A percentile compares a stretch with the other conserved stretches of the same genome.
These are phyloP conservation scores for Syngnathus rostellatus DNA, from an alignment of 2,797 vertebrate genomes.

Conservation along the genomic window DNA sequence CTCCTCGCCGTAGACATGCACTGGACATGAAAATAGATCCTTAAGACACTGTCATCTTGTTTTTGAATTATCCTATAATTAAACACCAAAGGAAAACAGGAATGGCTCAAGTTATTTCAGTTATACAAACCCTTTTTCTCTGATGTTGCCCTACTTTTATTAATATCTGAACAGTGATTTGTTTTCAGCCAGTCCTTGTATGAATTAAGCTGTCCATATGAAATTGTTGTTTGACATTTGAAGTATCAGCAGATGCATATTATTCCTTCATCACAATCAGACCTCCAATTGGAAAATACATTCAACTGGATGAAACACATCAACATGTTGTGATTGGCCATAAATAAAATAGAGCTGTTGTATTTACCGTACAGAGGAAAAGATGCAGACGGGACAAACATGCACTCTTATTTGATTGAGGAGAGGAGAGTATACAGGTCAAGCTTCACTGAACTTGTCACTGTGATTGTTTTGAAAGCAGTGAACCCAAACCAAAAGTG, in stretches of 20 bases:
- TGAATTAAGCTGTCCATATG: no score
- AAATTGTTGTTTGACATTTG: no score
- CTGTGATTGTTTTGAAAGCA: slow-evolving; percentile 6
- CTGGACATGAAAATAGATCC: no score
- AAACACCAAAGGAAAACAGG: no score
- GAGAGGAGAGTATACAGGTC: not conserved
- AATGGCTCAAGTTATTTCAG: no score
- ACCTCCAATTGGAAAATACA: not conserved
- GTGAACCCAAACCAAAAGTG: slow-evolving; percentile 5
- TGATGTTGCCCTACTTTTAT: no score
- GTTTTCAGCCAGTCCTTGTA: no score
- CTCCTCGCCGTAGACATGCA: no score
- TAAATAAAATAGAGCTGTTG: not conserved
- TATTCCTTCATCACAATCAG: not conserved
- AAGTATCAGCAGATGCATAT: not conserved
- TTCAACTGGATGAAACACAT: not conserved
- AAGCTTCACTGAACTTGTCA: slow-evolving; percentile 9
- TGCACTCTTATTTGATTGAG: not conserved
- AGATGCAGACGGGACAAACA: not conserved
- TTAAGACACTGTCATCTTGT: no score
- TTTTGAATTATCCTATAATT: no score
- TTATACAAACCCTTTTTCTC: no score
- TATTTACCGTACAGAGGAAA: not conserved
- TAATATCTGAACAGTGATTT: no score
- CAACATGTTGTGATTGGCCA: not conserved